Conservation (phyloP, 2,888 invertebrate species). For the Scelioninae gen. 1 region DNA sequence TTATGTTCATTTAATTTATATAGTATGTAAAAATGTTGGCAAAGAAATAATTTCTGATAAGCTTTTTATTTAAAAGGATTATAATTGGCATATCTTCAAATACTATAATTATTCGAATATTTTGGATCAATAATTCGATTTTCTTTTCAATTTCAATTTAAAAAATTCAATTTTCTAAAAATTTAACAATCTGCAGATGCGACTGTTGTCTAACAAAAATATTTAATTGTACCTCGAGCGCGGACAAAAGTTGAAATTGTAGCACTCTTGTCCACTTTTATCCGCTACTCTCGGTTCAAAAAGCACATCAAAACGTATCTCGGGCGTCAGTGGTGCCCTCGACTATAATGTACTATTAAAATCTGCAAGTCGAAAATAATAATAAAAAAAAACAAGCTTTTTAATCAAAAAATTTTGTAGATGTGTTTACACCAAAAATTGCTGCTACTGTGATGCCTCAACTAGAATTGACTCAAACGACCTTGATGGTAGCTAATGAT, state of each 20-base stretch:
- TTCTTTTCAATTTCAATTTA: neutral
- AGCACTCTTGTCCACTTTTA: too few species aligned
- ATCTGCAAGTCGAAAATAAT: neutral
- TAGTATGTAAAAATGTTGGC: too few species aligned
- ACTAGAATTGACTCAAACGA: slow-evolving; percentile 1
- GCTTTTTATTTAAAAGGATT: too few species aligned
- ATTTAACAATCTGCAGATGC: neutral
- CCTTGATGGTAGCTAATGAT: slow-evolving; percentile 1
- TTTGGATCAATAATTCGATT: neutral
- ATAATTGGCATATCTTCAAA: too few species aligned
- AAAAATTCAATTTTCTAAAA: neutral
- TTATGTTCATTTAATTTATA: too few species aligned
- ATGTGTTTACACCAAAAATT: neutral
- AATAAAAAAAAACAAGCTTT: neutral
- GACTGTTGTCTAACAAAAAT: neutral
- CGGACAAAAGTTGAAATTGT: too few species aligned
- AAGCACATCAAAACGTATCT: too few species aligned
- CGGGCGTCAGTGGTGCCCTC: too few species aligned
- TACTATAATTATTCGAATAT: neutral
- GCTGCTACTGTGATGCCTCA: neutral
- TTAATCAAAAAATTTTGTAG: neutral
- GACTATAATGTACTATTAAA: too few species aligned
- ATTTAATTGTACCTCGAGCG: too few species aligned
- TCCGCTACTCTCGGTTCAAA: too few species aligned
- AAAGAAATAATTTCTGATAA: too few species aligned